Base-by-base conservation (phyloP, 2,888 invertebrate genomes). In the Aleiodes testaceus region DNA sequence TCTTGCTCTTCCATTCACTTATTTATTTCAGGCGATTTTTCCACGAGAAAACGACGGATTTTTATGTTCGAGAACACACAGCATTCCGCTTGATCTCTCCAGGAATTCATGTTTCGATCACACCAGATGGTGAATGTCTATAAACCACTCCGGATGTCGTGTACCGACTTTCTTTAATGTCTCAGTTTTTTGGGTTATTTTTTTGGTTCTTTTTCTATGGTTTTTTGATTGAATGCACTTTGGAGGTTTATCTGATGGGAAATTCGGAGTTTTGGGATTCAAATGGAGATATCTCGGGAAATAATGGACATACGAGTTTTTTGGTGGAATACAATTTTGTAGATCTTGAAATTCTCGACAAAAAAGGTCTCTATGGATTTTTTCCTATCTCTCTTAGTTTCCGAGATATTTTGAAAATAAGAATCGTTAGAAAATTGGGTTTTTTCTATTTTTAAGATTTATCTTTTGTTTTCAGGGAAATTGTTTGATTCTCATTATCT, bases 21-120 rank as follows among this genome's bases (percentile, higher is more conserved):
- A 6, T 47, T n/a, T 26, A 26, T 26, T 26, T 5, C 26, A 26
- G 26, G 5, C 26, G 5, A 26, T 26, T 26, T 26, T 26, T 26
- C 1, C 26, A 3, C 3, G 26, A 26, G 4, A 14, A 16, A 47
- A 16, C 26, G 5, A 26, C 4, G 26, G 14, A 14, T 14, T 47
- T 47, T 47, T 14, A 6, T 47, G 5, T 11, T 47, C 11, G 45
- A 65, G 64, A 59, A 42, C 67, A 50, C 50, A 50, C 73, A 65
- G 66, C 70, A 69, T 73, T 63, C 69, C 61, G 66, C 61, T 64
- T 71, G 68, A 59, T 74, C 63, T 72, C 68, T 59, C 70, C 64
- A 52, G 68, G 70, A 72, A 72, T 72, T 74, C 69, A 42, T 44
- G 61, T 67, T 63, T 66, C 66, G 64, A 70, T 70, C 26, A n/a